These are phyloP conservation scores for Masticophis lateralis DNA, from an alignment of 2,797 vertebrate genomes.

Conservation along the genomic window DNA sequence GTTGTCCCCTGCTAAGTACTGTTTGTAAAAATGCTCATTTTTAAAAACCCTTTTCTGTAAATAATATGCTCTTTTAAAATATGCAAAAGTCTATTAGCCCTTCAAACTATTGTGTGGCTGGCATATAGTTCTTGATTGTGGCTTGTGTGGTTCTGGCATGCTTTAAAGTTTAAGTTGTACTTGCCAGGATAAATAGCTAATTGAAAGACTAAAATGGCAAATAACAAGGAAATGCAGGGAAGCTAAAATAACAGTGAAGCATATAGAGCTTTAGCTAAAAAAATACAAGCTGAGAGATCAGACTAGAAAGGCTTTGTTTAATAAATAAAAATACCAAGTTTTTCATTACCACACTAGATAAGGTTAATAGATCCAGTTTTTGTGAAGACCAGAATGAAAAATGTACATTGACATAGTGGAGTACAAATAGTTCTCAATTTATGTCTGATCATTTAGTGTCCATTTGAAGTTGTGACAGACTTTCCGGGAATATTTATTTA, in stretches of 20 bases:
- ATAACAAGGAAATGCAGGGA: not conserved
- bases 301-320: not conserved
- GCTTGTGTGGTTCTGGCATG: not conserved
- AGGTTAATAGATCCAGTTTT: not conserved
- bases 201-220: not conserved
- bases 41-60: not conserved
- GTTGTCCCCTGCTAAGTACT: not conserved
- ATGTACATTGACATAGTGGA: not conserved
- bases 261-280: not conserved
- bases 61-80: not conserved
- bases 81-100: not conserved
- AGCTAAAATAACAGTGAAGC: not conserved
- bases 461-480: not conserved
- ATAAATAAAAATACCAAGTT: not conserved
- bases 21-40: not conserved
- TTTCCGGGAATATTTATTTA: not conserved
- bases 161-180: not conserved
- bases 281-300: not conserved
- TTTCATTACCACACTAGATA: not conserved
- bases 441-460: not conserved
- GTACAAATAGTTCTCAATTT: not conserved
- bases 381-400: not conserved
- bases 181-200: not conserved
- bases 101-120: not conserved
- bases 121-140: not conserved